Percentiles rank a stretch among this genome's conserved stretches.
Conservation (phyloP, 2,797 vertebrate species). For the Rhabdomys pumilio region DNA sequence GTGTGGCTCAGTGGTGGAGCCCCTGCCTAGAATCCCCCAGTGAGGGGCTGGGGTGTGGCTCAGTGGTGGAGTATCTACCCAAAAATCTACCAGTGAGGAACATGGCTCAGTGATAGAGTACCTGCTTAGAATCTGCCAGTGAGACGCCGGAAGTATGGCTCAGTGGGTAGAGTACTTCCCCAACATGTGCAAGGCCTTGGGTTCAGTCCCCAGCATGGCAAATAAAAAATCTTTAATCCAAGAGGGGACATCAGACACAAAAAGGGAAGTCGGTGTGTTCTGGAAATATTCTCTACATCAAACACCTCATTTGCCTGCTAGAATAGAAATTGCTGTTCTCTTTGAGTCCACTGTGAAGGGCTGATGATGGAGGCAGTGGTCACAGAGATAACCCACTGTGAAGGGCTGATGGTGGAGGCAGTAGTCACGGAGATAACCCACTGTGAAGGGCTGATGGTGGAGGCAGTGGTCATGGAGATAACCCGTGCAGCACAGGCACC, state of each 20-base stretch:
- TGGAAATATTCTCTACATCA: background rate
- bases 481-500: background rate
- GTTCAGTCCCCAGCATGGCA: background rate
- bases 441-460: background rate
- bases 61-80: background rate
- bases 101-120: background rate
- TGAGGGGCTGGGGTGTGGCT: background rate
- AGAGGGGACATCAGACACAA: background rate
- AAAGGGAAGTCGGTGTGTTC: background rate
- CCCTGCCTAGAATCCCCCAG: background rate
- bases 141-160: background rate
- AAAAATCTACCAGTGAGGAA: background rate
- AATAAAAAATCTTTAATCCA: background rate
- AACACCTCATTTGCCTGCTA: background rate
- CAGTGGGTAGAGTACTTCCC: background rate
- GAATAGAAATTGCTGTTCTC: background rate
- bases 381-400: background rate
- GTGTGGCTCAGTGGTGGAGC: background rate
- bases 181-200: background rate
- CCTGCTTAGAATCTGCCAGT: background rate
- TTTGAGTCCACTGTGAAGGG: background rate
- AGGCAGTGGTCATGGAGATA: accelerated
- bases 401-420: background rate
- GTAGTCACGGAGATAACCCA: accelerated
- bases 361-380: too few species aligned